Evolutionary conservation across 2,113 vertebrate species (phyloP).

Genomic region (Maccullochella peelii): DNA sequence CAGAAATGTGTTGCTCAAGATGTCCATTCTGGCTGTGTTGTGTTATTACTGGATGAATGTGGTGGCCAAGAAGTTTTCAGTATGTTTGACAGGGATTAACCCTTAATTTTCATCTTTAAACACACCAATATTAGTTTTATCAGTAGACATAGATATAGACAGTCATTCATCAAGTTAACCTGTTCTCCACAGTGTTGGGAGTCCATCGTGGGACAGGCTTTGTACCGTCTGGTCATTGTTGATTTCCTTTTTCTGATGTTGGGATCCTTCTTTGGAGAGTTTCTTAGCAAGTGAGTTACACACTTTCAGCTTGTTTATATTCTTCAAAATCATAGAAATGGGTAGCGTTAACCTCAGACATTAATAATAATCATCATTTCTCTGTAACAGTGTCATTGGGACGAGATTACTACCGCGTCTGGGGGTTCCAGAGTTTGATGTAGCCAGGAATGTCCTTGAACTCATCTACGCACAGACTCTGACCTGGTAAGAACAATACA

Average conservation of each 20-base stretch:
- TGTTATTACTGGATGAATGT: constrained; percentile 92
- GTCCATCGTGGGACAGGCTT: constrained; percentile 91
- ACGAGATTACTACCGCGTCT: constrained; percentile 78
- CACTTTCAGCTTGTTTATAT: neutral
- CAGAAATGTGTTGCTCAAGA: constrained; percentile 92
- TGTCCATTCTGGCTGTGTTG: constrained; percentile 91
- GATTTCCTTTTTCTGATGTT: constrained; percentile 94
- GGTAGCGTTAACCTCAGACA: neutral
- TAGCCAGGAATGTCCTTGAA: constrained; percentile 93
- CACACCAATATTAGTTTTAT: neutral
- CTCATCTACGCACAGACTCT: constrained; percentile 95
- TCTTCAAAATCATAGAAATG: neutral
- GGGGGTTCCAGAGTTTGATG: constrained; percentile 93
- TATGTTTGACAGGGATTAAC: constrained; percentile 46
- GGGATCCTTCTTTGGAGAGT: constrained; percentile 94
- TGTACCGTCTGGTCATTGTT: constrained; percentile 92
- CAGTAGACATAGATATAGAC: rapidly evolving
- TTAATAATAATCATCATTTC: neutral
- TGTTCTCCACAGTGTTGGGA: constrained; percentile 92
- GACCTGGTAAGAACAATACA: constrained; percentile 85
- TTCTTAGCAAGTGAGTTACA: constrained; percentile 89
- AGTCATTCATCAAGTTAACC: neutral
- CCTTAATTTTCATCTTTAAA: neutral
- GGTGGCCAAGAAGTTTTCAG: constrained; percentile 74
- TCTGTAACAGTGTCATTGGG: constrained; percentile 87